Base-by-base conservation (phyloP, 2,888 invertebrate genomes). In the Phaedon cochleariae region DNA sequence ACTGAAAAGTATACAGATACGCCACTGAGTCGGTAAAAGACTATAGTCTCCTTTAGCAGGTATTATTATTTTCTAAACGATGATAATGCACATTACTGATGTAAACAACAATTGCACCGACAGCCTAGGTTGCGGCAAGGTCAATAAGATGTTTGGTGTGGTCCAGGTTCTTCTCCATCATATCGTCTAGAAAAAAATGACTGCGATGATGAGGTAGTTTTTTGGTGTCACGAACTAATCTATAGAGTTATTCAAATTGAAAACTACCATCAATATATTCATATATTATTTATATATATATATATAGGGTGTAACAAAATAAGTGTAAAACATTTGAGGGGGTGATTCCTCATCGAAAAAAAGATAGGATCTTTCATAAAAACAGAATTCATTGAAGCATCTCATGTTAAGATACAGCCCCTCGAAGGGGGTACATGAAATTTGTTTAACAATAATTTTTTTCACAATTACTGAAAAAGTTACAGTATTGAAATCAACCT, bases 41-140 rank as follows among this genome's bases (percentile, higher is more conserved):
- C 49, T 22, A 66, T 55, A 78, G 76, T 57, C 46, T 45, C 17
- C 55, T 21, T 45, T 46, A 45, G 41, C 57, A 41, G 57, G 46
- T 78, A 77, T 79, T 79, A 76, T 81, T 76, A 75, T 80, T 80
- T 79, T 80, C 80, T 74, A 77, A 77, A 82, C 75, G 80, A 83
- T 83, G 83, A 83, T 81, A 76, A 70, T 79, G 82, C 83, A 82
- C 76, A 80, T 80, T 82, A 78, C 77, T 74, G 78, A 79, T 78
- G 79, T 76, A 79, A 80, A 81, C 79, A 81, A 82, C 81, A 80
- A 82, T 82, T 82, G 81, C 81, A 82, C 79, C 81, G 81, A 72
- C 79, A 78, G 80, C 75, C 79, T 76, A 75, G 77, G 74, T 74
- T 74, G 73, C 62, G 75, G 73, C 81, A 82, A 83, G 82, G 82